Percentiles rank a stretch among this genome's conserved stretches.
phyloP scores from a whole-genome alignment of 2,888 invertebrate genomes.

The Temnothorax rugatulus region DNA sequence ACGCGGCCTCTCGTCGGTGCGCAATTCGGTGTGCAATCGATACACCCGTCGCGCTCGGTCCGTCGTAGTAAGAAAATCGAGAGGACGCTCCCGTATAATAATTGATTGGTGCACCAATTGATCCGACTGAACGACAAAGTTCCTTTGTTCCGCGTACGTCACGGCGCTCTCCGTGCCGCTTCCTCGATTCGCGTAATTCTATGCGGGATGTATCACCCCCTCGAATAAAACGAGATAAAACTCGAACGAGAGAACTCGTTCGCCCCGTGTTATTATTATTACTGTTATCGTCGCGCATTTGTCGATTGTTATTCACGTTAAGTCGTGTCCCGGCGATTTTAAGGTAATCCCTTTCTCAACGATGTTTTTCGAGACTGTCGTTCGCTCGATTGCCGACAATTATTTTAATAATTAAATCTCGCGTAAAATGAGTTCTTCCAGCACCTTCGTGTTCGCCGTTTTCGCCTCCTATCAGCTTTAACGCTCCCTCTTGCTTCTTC shows the following conservation, averaged over 20 bases:
- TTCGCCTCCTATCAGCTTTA: conserved; percentile 89
- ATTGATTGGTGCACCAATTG: conserved; percentile 50
- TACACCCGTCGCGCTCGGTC: background rate
- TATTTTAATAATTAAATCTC: background rate
- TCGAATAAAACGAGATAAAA: conserved; percentile 1
- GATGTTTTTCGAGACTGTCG: background rate
- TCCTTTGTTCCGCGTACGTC: conserved; percentile 51
- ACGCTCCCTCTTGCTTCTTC: conserved; percentile 91
- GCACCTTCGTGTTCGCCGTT: conserved; percentile 91
- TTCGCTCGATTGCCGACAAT: background rate
- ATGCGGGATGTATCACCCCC: background rate
- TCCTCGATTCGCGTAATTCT: conserved; percentile 9
- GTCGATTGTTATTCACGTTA: background rate
- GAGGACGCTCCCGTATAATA: conserved; percentile 27
- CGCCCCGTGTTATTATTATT: background rate
- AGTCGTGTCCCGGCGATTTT: background rate
- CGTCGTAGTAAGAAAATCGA: conserved; percentile 32
- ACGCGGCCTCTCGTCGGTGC: background rate
- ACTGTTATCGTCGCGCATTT: conserved; percentile 8
- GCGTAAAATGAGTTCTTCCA: background rate
- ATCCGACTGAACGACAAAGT: conserved; percentile 37
- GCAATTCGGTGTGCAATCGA: conserved; percentile 34
- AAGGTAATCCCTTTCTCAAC: background rate
- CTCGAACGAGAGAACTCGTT: background rate
- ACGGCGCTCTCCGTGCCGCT: background rate